phyloP scores from a whole-genome alignment of 1,140 invertebrate species.

The Trachymyrmex cornetzi region DNA sequence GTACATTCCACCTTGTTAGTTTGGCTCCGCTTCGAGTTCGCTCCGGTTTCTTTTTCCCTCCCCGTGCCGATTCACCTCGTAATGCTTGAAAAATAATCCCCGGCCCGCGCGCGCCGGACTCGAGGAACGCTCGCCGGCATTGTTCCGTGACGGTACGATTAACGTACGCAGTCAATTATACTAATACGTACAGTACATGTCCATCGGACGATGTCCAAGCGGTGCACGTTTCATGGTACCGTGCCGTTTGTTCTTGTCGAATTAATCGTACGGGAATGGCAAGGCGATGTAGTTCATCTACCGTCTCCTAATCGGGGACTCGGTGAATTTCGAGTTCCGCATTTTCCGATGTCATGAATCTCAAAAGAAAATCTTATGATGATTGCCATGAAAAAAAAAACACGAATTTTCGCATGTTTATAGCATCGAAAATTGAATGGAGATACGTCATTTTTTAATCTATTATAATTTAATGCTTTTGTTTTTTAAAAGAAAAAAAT shows the following conservation, averaged over 20 bases:
- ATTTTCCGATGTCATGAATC: neutral
- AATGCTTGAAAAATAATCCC: constrained; percentile 67
- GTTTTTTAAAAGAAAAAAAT: neutral
- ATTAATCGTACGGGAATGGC: constrained; percentile 11
- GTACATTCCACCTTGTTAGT: constrained; percentile 74
- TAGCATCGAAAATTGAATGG: neutral
- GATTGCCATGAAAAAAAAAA: too few species aligned
- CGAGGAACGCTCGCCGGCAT: constrained; percentile 65
- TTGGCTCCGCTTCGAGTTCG: constrained; percentile 64
- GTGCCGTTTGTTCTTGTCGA: constrained; percentile 32
- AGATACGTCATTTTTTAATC: neutral
- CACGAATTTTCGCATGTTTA: neutral
- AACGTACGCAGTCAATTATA: constrained; percentile 76
- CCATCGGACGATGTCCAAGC: constrained; percentile 34
- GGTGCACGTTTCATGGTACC: neutral
- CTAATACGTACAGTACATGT: constrained; percentile 69
- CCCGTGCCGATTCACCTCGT: constrained; percentile 62
- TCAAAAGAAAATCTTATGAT: neutral
- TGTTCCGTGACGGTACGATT: constrained; percentile 72
- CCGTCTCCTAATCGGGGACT: neutral
- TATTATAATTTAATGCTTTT: neutral
- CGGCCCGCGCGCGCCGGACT: neutral
- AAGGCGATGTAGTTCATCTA: neutral
- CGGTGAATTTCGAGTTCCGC: neutral
- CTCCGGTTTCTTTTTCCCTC: constrained; percentile 59